phyloP scores from a whole-genome alignment of 1,140 invertebrate species.

The Drosophila punjabiensis region DNA sequence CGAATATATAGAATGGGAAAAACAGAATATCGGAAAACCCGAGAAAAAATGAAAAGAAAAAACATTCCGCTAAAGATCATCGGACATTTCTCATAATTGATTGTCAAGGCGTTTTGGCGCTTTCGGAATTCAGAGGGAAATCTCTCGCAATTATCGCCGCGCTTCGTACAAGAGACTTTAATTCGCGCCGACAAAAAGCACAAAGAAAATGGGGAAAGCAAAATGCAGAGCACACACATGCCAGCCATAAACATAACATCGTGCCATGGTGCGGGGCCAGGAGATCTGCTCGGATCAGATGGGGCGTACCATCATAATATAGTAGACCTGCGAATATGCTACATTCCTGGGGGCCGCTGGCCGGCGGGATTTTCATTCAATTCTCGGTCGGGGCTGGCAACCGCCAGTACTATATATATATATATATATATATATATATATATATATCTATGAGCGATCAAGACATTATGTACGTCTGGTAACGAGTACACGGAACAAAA shows the following conservation, averaged over 20 bases:
- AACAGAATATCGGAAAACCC: conserved; percentile 8
- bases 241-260: conserved; percentile 26
- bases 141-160: conserved; percentile 68
- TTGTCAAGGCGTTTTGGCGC: conserved; percentile 73
- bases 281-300: conserved; percentile 5
- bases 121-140: conserved; percentile 50
- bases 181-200: conserved; percentile 67
- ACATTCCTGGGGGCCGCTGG: conserved; percentile 70
- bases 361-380: conserved; percentile 71
- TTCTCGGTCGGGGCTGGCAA: conserved; percentile 59
- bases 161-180: conserved; percentile 52
- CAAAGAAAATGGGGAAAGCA: conserved; percentile 48
- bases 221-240: conserved; percentile 30
- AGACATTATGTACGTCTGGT: conserved; percentile 43
- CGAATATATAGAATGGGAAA: neutral
- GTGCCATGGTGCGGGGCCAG: neutral
- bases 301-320: conserved; percentile 29
- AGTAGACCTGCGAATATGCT: conserved; percentile 70
- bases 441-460: conserved; percentile 13
- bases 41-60: conserved; percentile 12
- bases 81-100: conserved; percentile 69
- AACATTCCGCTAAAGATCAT: conserved; percentile 33
- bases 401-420: conserved; percentile 1
- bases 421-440: neutral
- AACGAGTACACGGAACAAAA: conserved; percentile 34